Conservation (phyloP, 1,140 invertebrate species). For the Zaprionus kolodkinae region DNA sequence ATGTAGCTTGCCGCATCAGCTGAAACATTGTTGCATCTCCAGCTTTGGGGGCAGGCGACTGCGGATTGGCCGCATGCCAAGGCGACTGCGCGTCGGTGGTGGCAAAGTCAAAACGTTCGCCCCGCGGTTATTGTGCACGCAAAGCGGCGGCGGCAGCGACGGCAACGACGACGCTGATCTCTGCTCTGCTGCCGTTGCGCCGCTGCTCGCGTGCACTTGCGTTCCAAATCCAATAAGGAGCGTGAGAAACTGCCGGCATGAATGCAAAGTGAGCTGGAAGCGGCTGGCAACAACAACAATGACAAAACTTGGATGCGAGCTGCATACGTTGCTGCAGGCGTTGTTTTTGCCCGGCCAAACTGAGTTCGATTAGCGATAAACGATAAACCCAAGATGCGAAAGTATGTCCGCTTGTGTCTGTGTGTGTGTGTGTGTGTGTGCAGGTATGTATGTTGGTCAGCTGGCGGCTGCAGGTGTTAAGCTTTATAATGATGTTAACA, state of each 20-base stretch:
- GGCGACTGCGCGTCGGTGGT: slow-evolving; percentile 71
- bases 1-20: slow-evolving; percentile 44
- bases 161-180: slow-evolving; percentile 15
- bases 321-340: slow-evolving; percentile 36
- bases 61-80: slow-evolving; percentile 40
- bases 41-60: slow-evolving; percentile 9
- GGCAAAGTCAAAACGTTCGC: slow-evolving; percentile 75
- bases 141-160: slow-evolving; percentile 37
- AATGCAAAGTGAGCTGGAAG: slow-evolving; percentile 75
- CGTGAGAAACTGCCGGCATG: slow-evolving; percentile 74
- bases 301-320: slow-evolving; percentile 73
- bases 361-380: slow-evolving; percentile 77
- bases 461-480: slow-evolving; percentile 71
- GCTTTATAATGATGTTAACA: slow-evolving; percentile 81
- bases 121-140: slow-evolving; percentile 71
- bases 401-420: slow-evolving; percentile 36
- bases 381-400: slow-evolving; percentile 77
- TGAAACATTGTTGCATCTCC: slow-evolving; percentile 58
- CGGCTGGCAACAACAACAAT: slow-evolving; percentile 40
- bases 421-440: background rate
- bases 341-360: slow-evolving; percentile 44
- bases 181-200: slow-evolving; percentile 3
- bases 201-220: slow-evolving; percentile 70
- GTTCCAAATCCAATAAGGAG: slow-evolving; percentile 79
- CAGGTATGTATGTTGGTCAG: slow-evolving; percentile 21